Evolutionary conservation across 2,113 vertebrate species (phyloP).

Genomic region (Todiramphus saurophagus): DNA sequence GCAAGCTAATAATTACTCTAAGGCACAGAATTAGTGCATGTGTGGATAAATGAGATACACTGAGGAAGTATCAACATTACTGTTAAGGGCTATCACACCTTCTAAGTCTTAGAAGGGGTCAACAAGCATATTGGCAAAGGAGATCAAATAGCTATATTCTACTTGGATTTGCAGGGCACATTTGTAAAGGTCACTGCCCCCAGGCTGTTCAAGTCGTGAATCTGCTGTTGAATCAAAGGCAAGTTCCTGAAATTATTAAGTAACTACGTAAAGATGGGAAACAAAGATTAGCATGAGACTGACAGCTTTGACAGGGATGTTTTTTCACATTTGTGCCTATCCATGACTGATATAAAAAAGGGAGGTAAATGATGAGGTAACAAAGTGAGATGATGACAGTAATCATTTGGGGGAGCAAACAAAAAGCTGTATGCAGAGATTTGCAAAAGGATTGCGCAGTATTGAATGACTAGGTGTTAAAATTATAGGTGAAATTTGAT

Average conservation of each 20-base stretch:
- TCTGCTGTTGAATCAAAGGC: background rate
- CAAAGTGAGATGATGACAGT: background rate
- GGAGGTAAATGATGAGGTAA: background rate
- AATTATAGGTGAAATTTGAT: background rate
- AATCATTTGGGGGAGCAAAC: background rate
- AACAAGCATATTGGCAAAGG: background rate
- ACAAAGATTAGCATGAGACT: background rate
- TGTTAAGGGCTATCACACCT: background rate
- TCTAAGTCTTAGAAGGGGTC: background rate
- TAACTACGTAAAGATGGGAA: background rate
- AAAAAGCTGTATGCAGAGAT: background rate
- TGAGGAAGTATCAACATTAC: background rate
- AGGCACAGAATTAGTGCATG: background rate
- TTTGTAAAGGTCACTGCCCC: background rate
- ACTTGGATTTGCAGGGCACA: background rate
- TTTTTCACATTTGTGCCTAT: background rate
- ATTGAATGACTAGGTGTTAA: background rate
- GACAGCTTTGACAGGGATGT: background rate
- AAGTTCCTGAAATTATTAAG: background rate
- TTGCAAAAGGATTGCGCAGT: background rate
- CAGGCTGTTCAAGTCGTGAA: background rate
- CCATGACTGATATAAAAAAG: background rate
- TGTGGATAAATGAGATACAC: background rate
- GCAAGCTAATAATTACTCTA: background rate
- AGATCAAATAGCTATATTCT: background rate